Percentiles rank a stretch among this genome's conserved stretches.
Evolutionary conservation across 2,888 invertebrate genomes (phyloP).

Genomic region (Coronaproctus castanopsis): DNA sequence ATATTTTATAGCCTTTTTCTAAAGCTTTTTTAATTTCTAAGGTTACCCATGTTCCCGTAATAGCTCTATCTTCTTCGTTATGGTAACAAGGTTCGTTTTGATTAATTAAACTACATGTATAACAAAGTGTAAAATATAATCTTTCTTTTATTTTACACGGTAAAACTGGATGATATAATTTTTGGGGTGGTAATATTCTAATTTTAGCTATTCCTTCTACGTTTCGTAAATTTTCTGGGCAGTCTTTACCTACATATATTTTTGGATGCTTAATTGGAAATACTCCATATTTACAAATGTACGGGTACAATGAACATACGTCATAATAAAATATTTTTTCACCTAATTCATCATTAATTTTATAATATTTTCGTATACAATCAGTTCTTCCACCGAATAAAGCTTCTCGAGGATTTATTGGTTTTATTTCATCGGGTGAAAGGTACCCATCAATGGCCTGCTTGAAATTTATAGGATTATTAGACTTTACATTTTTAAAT

Average conservation of each 20-base stretch:
- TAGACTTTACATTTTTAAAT: too few relatives aligned
- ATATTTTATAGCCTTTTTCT: too few relatives aligned
- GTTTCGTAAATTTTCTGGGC: too few relatives aligned
- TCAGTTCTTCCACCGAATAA: conserved; percentile 19
- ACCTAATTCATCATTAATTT: conserved; percentile 13
- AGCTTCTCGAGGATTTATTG: conserved; percentile 17
- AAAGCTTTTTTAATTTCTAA: too few relatives aligned
- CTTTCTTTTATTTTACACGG: conserved; percentile 9
- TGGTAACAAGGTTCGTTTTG: conserved; percentile 3
- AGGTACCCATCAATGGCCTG: too few relatives aligned
- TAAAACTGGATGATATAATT: conserved; percentile 16
- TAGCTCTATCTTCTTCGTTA: not conserved
- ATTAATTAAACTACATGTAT: conserved; percentile 1
- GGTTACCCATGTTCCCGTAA: conserved; percentile 10
- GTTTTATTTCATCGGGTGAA: too few relatives aligned
- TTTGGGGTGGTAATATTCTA: conserved; percentile 17
- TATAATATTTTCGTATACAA: conserved; percentile 16
- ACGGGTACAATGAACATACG: too few relatives aligned
- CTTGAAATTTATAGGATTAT: too few relatives aligned
- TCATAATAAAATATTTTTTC: conserved; percentile 19
- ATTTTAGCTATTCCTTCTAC: conserved; percentile 20
- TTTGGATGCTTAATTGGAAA: conserved; percentile 18
- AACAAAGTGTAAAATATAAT: conserved; percentile 11
- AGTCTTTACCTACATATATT: conserved; percentile 16
- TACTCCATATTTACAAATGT: conserved; percentile 17